These are phyloP conservation scores for Ciconia boyciana DNA, from an alignment of 2,113 vertebrate species.

Conservation along the genomic window DNA sequence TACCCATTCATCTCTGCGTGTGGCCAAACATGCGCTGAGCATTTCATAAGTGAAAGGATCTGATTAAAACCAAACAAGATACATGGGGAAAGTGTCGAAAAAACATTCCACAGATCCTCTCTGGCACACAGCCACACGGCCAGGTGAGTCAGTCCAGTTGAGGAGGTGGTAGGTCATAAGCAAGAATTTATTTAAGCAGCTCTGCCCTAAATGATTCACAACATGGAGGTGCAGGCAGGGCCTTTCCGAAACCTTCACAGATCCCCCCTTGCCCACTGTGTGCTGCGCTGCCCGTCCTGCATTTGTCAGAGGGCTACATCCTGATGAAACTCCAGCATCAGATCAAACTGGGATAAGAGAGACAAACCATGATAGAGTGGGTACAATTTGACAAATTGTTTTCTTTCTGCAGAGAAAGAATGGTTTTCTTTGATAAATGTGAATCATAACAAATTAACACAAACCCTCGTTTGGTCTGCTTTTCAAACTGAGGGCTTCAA, in stretches of 20 bases:
- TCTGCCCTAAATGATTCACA: not conserved
- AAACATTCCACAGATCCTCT: not conserved
- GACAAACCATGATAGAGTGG: not conserved
- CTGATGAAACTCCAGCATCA: not conserved
- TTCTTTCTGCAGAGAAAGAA: not conserved
- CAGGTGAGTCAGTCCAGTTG: not conserved
- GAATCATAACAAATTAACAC: not conserved
- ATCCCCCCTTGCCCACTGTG: not conserved
- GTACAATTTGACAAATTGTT: not conserved
- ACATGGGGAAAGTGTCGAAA: not conserved
- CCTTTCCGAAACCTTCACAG: not conserved
- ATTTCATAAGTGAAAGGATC: not conserved
- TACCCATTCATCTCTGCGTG: not conserved
- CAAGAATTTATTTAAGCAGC: not conserved
- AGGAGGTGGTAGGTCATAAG: not conserved
- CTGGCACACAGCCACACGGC: not conserved
- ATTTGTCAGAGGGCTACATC: no score
- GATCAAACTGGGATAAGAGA: not conserved
- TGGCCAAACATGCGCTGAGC: not conserved
- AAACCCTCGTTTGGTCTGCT: not conserved
- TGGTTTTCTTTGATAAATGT: not conserved
- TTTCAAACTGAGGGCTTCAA: not conserved
- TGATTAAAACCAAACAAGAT: not conserved
- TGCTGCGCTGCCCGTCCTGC: rapidly evolving
- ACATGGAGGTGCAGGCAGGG: not conserved